Percentiles rank a stretch among this genome's conserved stretches.
Evolutionary conservation across 2,888 invertebrate species (phyloP).

Genomic region (Erebia epiphron): DNA sequence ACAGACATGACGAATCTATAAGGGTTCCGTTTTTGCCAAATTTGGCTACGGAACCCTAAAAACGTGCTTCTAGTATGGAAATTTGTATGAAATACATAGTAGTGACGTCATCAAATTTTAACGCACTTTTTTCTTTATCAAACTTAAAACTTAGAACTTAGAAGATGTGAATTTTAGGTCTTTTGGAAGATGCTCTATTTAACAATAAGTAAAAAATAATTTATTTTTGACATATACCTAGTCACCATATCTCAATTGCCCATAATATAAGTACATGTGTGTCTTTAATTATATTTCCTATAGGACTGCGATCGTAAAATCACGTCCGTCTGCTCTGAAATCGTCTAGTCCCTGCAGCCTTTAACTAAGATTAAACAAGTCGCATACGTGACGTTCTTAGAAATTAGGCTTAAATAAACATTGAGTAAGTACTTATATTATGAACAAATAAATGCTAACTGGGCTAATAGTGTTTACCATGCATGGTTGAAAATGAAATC

Average conservation of each 20-base stretch:
- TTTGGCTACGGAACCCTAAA: no score
- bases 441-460: constrained; percentile 22
- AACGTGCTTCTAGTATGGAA: no score
- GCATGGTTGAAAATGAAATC: constrained; percentile 16
- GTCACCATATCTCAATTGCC: background rate
- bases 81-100: no score
- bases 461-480: constrained; percentile 25
- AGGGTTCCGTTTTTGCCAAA: no score
- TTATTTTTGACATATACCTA: no score
- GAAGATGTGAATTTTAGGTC: no score
- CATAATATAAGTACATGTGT: background rate
- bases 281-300: constrained; percentile 5
- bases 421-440: background rate
- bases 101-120: no score
- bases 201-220: no score
- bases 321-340: constrained; percentile 17
- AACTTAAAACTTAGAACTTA: no score
- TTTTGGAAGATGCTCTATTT: no score
- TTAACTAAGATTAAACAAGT: constrained; percentile 26
- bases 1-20: no score
- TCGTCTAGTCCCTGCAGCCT: constrained; percentile 18
- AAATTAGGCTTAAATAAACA: constrained; percentile 23
- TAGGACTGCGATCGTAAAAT: constrained; percentile 22
- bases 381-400: constrained; percentile 18
- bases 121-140: no score